Evolutionary conservation across 2,888 invertebrate species (phyloP), one percentile per base, ranked within the genome.

Genomic region (Callinectes sapidus): DNA sequence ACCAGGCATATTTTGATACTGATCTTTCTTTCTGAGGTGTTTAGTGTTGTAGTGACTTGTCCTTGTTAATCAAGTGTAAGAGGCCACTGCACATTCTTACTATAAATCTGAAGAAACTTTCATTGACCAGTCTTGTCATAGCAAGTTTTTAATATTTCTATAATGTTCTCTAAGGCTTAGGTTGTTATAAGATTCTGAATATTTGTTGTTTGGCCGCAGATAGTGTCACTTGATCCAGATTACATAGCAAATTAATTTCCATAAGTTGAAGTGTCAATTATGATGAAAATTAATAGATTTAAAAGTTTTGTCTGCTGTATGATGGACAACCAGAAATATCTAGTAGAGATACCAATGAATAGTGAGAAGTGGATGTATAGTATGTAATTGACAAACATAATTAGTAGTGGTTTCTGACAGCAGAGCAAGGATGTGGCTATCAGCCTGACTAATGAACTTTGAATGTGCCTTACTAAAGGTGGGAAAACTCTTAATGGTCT

Each of bases 391-490:
- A 28, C 28, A 71, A 71, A 23, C 23, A 23, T 61, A 6, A 61
- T 13, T 61, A 61, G 5, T 16, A 61, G 3, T 61, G 18, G 18
- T 23, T 61, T 48, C 48, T 48, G 48, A 10, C 48, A 48, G 48
- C 48, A 48, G 48, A 48, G 48, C 18, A 28, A 71, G 71, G 71
- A 28, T n/a, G 28, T 18, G 18, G 81, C 35, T 81, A 35, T 32
- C 81, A 81, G 16, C 35, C 35, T 81, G 8, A 81, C 32, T 81
- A 14, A 13, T 81, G 81, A 81, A 13, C 81, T 35, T 81, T 81
- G 35, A 81, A 32, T 81, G 81, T 81, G 81, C 81, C 81, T 81
- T 81, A 35, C 71, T 28, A 71, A 35, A 35, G 28, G 77, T 81
- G 77, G 32, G 32, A 10, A 35, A 35, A 14, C n/a, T n/a, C 35